These are phyloP conservation scores for Cisticola juncidis DNA, from an alignment of 2,113 vertebrate genomes.

Conservation along the genomic window DNA sequence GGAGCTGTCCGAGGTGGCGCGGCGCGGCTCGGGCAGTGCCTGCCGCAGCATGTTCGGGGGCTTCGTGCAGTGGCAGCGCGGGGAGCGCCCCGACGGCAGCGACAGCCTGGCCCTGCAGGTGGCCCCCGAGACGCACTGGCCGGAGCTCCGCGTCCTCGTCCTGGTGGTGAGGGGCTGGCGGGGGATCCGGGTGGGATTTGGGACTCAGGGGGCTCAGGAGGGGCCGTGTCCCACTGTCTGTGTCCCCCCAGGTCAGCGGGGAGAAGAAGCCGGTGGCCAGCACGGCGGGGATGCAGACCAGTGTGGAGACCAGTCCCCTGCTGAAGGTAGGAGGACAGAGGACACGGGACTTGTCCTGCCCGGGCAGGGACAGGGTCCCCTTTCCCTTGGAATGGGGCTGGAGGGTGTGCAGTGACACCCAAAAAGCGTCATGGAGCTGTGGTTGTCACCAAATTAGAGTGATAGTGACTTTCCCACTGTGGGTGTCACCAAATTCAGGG, in stretches of 20 bases:
- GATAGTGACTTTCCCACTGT: not conserved
- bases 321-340: slow-evolving; percentile 77
- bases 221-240: rapidly evolving
- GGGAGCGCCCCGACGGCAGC: slow-evolving; percentile 81
- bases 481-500: not conserved
- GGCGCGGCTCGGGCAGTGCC: slow-evolving; percentile 93
- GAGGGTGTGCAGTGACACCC: not conserved
- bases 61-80: slow-evolving; percentile 93
- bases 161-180: slow-evolving; percentile 84
- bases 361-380: rapidly evolving
- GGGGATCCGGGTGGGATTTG: not conserved
- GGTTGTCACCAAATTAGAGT: rapidly evolving
- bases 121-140: slow-evolving; percentile 89
- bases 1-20: slow-evolving; percentile 87
- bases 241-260: slow-evolving; percentile 79
- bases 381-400: not conserved
- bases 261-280: slow-evolving; percentile 86
- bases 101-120: slow-evolving; percentile 91
- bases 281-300: slow-evolving; percentile 91
- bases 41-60: slow-evolving; percentile 92
- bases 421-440: rapidly evolving
- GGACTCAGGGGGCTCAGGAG: rapidly evolving
- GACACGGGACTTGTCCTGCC: rapidly evolving
- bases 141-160: slow-evolving; percentile 86
- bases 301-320: slow-evolving; percentile 87